Conservation (phyloP, 2,888 invertebrate species). For the Cryptosula pallasiana region DNA sequence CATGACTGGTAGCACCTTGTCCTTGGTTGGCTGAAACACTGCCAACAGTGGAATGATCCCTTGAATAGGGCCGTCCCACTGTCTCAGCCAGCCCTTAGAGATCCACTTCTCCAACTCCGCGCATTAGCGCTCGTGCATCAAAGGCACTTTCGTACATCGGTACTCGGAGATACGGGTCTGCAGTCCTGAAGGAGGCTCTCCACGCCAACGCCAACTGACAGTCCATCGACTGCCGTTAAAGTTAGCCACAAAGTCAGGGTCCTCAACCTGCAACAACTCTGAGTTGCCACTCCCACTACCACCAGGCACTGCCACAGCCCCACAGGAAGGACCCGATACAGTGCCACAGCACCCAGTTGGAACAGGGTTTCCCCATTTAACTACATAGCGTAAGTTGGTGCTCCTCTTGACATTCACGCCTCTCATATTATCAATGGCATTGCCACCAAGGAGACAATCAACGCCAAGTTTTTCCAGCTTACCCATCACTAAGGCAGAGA, state of each 20-base stretch:
- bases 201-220: not conserved
- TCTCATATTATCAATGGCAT: not conserved
- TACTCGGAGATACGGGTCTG: not conserved
- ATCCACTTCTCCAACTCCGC: not conserved
- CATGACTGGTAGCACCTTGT: not conserved
- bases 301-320: not conserved
- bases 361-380: not conserved
- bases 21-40: not conserved
- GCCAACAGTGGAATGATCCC: not conserved
- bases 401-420: not conserved
- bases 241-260: not conserved
- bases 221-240: not conserved
- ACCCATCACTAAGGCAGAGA: not conserved
- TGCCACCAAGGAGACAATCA: not conserved
- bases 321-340: not conserved
- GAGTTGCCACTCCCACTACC: not conserved
- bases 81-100: not conserved
- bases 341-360: not conserved
- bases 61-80: not conserved
- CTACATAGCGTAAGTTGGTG: not conserved
- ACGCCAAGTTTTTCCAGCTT: not conserved
- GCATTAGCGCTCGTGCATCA: not conserved
- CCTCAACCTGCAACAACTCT: not conserved
- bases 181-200: not conserved
- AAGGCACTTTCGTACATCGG: not conserved